Evolutionary conservation across 1,140 invertebrate genomes (phyloP).

Genomic region (Saccostrea glomerata): DNA sequence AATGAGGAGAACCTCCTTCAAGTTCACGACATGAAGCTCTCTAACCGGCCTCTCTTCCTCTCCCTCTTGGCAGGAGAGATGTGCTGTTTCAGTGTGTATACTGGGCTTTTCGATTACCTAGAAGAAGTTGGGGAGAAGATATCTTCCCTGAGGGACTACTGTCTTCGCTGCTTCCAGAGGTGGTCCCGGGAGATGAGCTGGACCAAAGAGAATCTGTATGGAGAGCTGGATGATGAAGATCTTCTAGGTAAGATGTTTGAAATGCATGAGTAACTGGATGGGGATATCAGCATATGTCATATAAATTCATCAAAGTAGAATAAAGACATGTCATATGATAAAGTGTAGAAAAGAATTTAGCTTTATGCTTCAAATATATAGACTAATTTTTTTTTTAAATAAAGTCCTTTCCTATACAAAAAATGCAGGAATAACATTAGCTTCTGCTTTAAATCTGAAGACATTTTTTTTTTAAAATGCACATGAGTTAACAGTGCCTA

Average conservation of each 20-base stretch:
- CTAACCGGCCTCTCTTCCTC: slow-evolving; percentile 68
- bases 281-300: too few relatives aligned
- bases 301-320: neutral
- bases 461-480: too few relatives aligned
- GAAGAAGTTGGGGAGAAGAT: slow-evolving; percentile 64
- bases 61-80: slow-evolving; percentile 68
- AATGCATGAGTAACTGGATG: too few relatives aligned
- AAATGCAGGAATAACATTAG: too few relatives aligned
- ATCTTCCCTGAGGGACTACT: slow-evolving; percentile 69
- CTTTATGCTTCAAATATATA: too few relatives aligned
- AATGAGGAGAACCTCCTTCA: slow-evolving; percentile 54
- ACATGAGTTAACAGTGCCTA: too few relatives aligned
- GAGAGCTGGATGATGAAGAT: slow-evolving; percentile 59
- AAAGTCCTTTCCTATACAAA: too few relatives aligned
- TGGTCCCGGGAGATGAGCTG: slow-evolving; percentile 74
- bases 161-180: slow-evolving; percentile 66
- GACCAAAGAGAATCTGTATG: slow-evolving; percentile 63
- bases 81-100: slow-evolving; percentile 64
- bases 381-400: too few relatives aligned
- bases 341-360: too few relatives aligned
- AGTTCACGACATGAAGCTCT: slow-evolving; percentile 61
- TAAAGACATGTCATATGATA: neutral
- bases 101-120: slow-evolving; percentile 63
- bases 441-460: too few relatives aligned
- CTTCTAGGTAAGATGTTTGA: slow-evolving; percentile 10